Percentiles rank a stretch among this genome's conserved stretches.
Conservation (phyloP, 2,113 vertebrate genomes). For the Hoplias malabaricus region DNA sequence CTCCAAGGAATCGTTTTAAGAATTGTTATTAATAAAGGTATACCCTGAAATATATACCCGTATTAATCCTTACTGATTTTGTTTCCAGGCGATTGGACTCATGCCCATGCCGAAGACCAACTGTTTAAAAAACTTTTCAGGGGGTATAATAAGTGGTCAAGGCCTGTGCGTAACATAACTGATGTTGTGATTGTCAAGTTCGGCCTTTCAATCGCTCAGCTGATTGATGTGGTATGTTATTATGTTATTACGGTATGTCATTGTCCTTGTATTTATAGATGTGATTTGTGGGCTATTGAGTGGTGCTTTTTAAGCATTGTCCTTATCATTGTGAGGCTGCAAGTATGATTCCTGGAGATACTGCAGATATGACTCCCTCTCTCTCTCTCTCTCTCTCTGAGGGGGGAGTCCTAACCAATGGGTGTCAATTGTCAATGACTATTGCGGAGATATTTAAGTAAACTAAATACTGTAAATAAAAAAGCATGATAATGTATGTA, state of each 20-base stretch:
- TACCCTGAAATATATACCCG: neutral
- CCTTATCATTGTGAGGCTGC: too few relatives aligned
- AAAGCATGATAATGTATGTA: neutral
- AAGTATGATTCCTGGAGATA: too few relatives aligned
- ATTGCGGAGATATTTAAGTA: too few relatives aligned
- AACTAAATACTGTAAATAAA: too few relatives aligned
- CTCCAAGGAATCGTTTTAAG: too few relatives aligned
- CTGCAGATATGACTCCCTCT: too few relatives aligned
- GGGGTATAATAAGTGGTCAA: constrained; percentile 83
- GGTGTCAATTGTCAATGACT: too few relatives aligned
- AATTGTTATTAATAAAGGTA: too few relatives aligned
- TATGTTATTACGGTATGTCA: neutral
- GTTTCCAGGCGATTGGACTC: constrained; percentile 56
- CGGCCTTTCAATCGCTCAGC: constrained; percentile 86
- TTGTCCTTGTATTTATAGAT: neutral
- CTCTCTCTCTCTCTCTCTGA: too few relatives aligned
- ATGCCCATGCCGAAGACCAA: constrained; percentile 73
- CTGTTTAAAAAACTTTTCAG: constrained; percentile 83
- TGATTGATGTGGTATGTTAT: constrained; percentile 84
- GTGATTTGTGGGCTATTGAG: too few relatives aligned
- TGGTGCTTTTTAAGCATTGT: too few relatives aligned
- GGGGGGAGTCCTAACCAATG: too few relatives aligned
- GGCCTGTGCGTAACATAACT: constrained; percentile 79
- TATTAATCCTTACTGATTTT: neutral
- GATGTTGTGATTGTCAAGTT: constrained; percentile 88